phyloP scores from a whole-genome alignment of 2,797 vertebrate genomes.

The Erpetoichthys calabaricus region DNA sequence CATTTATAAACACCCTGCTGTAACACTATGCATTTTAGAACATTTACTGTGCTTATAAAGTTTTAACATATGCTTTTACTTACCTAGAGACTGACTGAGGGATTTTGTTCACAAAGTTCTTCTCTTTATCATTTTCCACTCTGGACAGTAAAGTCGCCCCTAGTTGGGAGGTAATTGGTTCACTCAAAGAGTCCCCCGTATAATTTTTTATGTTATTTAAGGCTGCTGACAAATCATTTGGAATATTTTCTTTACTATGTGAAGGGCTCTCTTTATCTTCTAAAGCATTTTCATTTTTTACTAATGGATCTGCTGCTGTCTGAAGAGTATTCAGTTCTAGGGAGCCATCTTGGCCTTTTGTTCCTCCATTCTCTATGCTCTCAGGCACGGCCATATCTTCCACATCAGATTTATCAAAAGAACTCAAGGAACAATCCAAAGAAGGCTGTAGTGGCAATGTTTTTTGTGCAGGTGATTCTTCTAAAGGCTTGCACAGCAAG shows the following conservation, averaged over 20 bases:
- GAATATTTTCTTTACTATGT: conserved; percentile 37
- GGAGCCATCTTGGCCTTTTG: conserved; percentile 18
- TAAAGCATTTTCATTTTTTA: conserved; percentile 16
- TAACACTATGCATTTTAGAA: no score
- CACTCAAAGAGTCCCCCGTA: conserved; percentile 32
- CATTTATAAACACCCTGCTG: no score
- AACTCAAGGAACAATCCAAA: conserved; percentile 39
- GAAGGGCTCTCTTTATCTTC: conserved; percentile 12
- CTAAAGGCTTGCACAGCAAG: conserved; percentile 55
- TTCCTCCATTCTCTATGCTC: no score
- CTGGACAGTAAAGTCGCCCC: conserved; percentile 32
- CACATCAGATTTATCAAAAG: conserved; percentile 38
- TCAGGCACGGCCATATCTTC: conserved; percentile 28
- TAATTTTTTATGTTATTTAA: conserved; percentile 29
- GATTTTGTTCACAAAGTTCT: conserved; percentile 43
- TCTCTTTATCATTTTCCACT: conserved; percentile 55
- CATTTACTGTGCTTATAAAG: no score
- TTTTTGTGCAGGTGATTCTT: conserved; percentile 43
- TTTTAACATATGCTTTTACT: no score
- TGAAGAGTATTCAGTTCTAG: not conserved
- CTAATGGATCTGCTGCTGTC: conserved; percentile 17
- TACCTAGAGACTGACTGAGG: conserved; percentile 67
- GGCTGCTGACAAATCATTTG: conserved; percentile 30
- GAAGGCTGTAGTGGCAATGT: conserved; percentile 45
- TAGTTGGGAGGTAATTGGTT: conserved; percentile 41